Evolutionary conservation across 1,140 invertebrate genomes (phyloP).

Genomic region (Calliopsis andreniformis): DNA sequence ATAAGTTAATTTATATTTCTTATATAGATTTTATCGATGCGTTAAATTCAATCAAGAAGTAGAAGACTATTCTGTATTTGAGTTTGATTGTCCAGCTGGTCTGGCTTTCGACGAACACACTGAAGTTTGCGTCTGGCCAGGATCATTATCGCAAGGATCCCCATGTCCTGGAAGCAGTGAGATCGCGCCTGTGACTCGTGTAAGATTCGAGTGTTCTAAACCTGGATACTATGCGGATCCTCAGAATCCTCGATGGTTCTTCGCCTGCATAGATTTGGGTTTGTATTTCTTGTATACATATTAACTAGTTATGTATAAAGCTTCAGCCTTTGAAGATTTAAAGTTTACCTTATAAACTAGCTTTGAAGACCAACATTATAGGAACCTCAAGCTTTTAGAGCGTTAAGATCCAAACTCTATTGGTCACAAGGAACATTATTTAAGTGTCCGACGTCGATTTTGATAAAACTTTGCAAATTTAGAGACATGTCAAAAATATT

Average conservation of each 20-base stretch:
- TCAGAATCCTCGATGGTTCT: conserved; percentile 93
- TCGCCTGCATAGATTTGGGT: conserved; percentile 90
- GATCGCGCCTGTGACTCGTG: conserved; percentile 86
- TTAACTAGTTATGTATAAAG: too few species aligned
- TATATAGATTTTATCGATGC: conserved; percentile 88
- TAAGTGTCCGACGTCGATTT: too few species aligned
- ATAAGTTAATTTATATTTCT: too few species aligned
- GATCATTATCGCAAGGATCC: conserved; percentile 85
- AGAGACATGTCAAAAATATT: too few species aligned
- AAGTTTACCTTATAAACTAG: too few species aligned
- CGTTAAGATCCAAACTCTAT: too few species aligned
- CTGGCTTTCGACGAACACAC: conserved; percentile 89
- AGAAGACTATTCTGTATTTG: conserved; percentile 89
- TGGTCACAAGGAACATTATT: too few species aligned
- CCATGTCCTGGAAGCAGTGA: conserved; percentile 89
- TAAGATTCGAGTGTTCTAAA: conserved; percentile 84
- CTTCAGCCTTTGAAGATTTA: too few species aligned
- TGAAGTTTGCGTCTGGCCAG: conserved; percentile 92
- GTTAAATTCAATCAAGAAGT: conserved; percentile 90
- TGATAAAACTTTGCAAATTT: too few species aligned
- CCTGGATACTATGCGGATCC: conserved; percentile 90
- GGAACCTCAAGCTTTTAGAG: too few species aligned
- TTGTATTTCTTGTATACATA: conserved; percentile 78
- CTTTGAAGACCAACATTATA: too few species aligned
- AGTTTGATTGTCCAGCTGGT: conserved; percentile 92